Percentiles rank a stretch among this genome's conserved stretches.
phyloP scores from a whole-genome alignment of 1,140 invertebrate species.

The Metaphire vulgaris region DNA sequence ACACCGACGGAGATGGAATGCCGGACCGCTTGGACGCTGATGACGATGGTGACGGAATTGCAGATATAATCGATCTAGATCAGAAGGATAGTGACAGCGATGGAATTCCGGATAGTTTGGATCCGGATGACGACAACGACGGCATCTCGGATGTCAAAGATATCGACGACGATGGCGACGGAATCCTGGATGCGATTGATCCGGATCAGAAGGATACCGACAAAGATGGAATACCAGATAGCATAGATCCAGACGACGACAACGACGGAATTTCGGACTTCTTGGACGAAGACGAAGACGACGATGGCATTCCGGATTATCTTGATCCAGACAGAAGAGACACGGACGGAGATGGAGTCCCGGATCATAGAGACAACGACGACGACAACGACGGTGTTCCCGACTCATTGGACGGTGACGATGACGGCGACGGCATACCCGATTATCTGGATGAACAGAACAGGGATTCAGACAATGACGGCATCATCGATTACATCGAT shows the following conservation, averaged over 20 bases:
- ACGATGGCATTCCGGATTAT: conserved; percentile 5
- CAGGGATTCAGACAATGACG: conserved; percentile 20
- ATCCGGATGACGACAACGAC: conserved; percentile 13
- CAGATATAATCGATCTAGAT: conserved; percentile 8
- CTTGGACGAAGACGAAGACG: conserved; percentile 16
- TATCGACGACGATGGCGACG: conserved; percentile 18
- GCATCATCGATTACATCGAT: conserved; percentile 17
- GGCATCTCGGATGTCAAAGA: conserved; percentile 15
- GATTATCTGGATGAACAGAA: conserved; percentile 18
- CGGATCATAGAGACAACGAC: conserved; percentile 4
- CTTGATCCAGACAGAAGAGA: conserved; percentile 7
- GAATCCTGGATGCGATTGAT: conserved; percentile 17
- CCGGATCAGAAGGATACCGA: conserved; percentile 14
- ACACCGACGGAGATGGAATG: conserved; percentile 18
- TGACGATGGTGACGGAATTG: conserved; percentile 15
- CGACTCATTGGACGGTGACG: conserved; percentile 3
- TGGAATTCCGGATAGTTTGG: conserved; percentile 19
- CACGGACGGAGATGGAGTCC: conserved; percentile 18
- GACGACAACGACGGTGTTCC: conserved; percentile 16
- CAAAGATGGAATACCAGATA: conserved; percentile 21
- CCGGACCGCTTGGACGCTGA: conserved; percentile 14
- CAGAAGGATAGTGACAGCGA: conserved; percentile 13
- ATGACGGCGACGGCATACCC: conserved; percentile 17
- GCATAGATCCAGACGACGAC: conserved; percentile 11
- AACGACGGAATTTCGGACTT: conserved; percentile 23